phyloP scores from a whole-genome alignment of 1,140 invertebrate genomes.

The Theocolax elegans region DNA sequence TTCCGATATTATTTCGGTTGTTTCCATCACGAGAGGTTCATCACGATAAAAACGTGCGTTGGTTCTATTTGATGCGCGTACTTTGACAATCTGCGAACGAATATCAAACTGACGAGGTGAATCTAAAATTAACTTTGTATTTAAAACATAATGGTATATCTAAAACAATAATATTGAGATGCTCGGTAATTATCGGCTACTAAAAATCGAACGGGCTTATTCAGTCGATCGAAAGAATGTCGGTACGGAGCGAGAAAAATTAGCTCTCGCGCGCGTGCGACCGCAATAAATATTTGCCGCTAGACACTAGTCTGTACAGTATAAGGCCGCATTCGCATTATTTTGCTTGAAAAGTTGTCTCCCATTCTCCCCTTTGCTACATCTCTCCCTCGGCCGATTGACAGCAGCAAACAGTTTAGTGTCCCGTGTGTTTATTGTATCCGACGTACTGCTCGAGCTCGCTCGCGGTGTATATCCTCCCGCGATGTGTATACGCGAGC shows the following conservation, averaged over 20 bases:
- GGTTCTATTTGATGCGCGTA: no score
- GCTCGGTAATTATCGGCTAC: no score
- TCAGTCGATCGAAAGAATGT: no score
- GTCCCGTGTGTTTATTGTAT: constrained; percentile 64
- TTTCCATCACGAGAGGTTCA: no score
- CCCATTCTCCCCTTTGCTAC: constrained; percentile 3
- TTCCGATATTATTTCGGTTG: no score
- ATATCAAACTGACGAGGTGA: no score
- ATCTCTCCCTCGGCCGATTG: constrained; percentile 49
- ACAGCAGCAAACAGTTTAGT: constrained; percentile 67
- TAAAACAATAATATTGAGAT: no score
- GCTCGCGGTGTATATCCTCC: neutral
- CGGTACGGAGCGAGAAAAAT: constrained; percentile 8
- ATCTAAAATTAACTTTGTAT: no score
- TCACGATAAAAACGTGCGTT: no score
- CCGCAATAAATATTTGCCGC: constrained; percentile 16
- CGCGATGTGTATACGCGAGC: constrained; percentile 3
- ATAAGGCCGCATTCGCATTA: constrained; percentile 4
- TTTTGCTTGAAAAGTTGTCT: neutral
- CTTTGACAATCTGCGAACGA: no score
- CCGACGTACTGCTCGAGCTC: constrained; percentile 43
- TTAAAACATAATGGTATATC: no score
- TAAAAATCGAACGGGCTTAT: no score
- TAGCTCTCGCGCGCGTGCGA: neutral
- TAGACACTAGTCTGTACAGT: neutral